A percentile compares a stretch with the other conserved stretches of the same genome.
These are phyloP conservation scores for Pseudomyrmex dendroicus DNA, from an alignment of 1,140 invertebrate species.

Conservation along the genomic window DNA sequence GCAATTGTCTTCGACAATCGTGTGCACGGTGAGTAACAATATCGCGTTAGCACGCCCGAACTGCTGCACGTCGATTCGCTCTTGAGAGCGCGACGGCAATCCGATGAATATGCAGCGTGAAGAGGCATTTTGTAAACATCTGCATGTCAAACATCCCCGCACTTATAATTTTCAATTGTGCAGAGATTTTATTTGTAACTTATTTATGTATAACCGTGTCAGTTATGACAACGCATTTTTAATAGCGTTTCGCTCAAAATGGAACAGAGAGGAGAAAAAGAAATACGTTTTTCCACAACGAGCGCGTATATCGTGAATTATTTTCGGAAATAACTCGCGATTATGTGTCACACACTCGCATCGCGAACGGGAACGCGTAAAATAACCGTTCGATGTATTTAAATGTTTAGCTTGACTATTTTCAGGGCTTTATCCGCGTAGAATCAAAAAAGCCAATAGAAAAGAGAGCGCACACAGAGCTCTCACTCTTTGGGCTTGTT, in stretches of 20 bases:
- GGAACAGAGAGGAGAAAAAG: neutral
- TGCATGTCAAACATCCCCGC: neutral
- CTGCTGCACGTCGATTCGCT: constrained; percentile 27
- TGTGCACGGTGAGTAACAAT: constrained; percentile 18
- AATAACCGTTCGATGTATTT: constrained; percentile 53
- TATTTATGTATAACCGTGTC: neutral
- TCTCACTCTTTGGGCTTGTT: neutral
- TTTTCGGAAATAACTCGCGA: constrained; percentile 51
- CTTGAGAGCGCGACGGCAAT: neutral
- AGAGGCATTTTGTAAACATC: constrained; percentile 2
- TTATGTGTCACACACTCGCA: neutral
- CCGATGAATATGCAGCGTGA: neutral
- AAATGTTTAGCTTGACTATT: constrained; percentile 53
- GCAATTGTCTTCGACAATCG: constrained; percentile 48
- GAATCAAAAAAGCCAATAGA: constrained; percentile 50
- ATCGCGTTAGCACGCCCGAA: constrained; percentile 37
- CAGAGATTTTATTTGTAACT: too few species aligned
- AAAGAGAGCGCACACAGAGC: constrained; percentile 30
- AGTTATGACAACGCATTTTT: neutral
- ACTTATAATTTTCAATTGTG: too few species aligned
- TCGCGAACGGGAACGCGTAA: constrained; percentile 5
- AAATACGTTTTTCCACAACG: neutral
- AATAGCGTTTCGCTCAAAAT: constrained; percentile 6
- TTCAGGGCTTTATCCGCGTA: constrained; percentile 34
- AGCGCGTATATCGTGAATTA: constrained; percentile 23